These are phyloP conservation scores for Rallus limicola DNA, from an alignment of 2,113 vertebrate genomes.

Conservation along the genomic window DNA sequence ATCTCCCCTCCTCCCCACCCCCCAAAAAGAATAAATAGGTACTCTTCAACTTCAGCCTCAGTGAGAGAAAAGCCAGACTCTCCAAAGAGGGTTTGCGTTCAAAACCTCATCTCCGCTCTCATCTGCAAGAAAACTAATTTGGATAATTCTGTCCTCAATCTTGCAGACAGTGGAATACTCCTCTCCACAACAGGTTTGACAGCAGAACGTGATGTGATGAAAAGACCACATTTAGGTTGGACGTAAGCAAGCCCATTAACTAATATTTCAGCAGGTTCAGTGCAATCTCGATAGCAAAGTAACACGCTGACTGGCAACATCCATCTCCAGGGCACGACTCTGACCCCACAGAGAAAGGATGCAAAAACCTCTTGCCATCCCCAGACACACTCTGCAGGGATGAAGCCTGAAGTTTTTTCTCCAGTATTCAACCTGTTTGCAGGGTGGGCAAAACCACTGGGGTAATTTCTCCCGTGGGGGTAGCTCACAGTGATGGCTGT, in stretches of 20 bases:
- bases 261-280: slow-evolving; percentile 41
- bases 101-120: neutral
- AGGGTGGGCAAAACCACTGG: neutral
- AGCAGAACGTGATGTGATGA: slow-evolving; percentile 38
- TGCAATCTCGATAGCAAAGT: neutral
- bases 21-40: neutral
- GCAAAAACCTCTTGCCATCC: neutral
- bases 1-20: too few species aligned
- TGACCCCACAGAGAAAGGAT: rapidly evolving
- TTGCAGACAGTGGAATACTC: slow-evolving; percentile 42
- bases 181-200: slow-evolving; percentile 48
- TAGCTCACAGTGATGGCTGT: neutral
- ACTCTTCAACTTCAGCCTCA: neutral
- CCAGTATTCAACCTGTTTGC: neutral
- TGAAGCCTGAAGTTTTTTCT: neutral
- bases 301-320: neutral
- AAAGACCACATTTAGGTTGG: neutral
- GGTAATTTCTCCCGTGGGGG: neutral
- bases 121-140: slow-evolving; percentile 6
- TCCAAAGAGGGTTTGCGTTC: neutral
- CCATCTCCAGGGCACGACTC: neutral
- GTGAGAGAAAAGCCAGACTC: neutral
- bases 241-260: slow-evolving; percentile 48
- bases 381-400: neutral
- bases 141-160: slow-evolving; percentile 53